A percentile compares a stretch with the other conserved stretches of the same genome.
These are phyloP conservation scores for Pelagia noctiluca DNA, from an alignment of 30 jellyfish, hydroid and myxozoan species.

Conservation along the genomic window DNA sequence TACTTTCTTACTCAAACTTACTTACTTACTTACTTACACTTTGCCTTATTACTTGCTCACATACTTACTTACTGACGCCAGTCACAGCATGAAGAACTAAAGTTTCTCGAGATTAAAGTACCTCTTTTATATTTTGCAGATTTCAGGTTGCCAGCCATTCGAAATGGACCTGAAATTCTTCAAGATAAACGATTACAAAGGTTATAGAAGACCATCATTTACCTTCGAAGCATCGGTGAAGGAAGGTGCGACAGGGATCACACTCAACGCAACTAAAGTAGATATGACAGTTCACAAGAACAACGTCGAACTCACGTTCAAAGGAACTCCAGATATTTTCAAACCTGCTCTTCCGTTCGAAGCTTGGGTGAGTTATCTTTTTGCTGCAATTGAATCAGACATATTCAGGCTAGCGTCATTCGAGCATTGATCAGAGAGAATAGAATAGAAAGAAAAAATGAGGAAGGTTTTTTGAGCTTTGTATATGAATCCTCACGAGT, in stretches of 20 bases:
- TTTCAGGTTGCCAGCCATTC: conserved; percentile 56
- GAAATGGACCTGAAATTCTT: conserved; percentile 43
- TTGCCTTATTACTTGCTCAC: no score
- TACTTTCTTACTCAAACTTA: no score
- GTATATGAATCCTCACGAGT: no score
- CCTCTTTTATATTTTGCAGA: conserved; percentile 1
- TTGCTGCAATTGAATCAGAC: no score
- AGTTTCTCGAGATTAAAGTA: no score
- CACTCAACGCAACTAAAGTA: conserved; percentile 51
- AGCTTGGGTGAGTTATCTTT: conserved; percentile 84
- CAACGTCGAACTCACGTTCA: conserved; percentile 61
- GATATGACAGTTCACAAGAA: conserved; percentile 18
- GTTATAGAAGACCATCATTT: conserved; percentile 10
- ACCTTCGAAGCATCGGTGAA: conserved; percentile 69
- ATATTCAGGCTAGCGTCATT: no score
- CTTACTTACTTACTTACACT: no score
- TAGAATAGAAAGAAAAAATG: no score
- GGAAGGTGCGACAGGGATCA: conserved; percentile 85
- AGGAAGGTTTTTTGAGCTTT: no score
- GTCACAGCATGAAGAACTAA: no score
- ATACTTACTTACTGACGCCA: no score
- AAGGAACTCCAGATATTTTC: conserved; percentile 75
- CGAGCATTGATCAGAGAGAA: no score
- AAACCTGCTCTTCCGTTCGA: conserved; percentile 94
- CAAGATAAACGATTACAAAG: conserved; percentile 27